These are phyloP conservation scores for Acrobasis suavella DNA, from an alignment of 2,888 invertebrate genomes.

Conservation along the genomic window DNA sequence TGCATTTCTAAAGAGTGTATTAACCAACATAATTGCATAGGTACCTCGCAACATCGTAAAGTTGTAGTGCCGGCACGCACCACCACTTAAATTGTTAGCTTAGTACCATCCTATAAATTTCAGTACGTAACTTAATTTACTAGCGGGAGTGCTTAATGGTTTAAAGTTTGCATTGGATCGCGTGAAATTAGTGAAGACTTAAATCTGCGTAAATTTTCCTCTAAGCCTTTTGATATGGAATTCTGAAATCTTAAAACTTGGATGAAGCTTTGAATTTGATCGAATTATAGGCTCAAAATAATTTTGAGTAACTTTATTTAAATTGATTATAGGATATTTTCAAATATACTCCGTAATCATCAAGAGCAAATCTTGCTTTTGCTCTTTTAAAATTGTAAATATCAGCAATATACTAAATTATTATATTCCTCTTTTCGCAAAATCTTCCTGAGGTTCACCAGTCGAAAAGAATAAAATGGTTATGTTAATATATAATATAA, in stretches of 20 bases:
- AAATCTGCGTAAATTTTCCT: conserved; percentile 20
- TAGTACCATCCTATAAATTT: conserved; percentile 46
- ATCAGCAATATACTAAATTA: too few relatives aligned
- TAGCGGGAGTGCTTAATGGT: conserved; percentile 35
- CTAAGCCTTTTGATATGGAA: conserved; percentile 9
- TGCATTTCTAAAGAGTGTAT: background rate
- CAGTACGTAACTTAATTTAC: conserved; percentile 34
- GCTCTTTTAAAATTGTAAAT: too few relatives aligned
- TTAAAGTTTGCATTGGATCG: conserved; percentile 41
- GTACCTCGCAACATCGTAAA: conserved; percentile 18
- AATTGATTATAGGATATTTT: too few relatives aligned
- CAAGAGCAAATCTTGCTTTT: too few relatives aligned
- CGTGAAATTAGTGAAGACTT: conserved; percentile 26
- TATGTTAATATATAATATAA: too few relatives aligned
- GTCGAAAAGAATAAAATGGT: too few relatives aligned
- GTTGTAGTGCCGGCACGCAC: conserved; percentile 24
- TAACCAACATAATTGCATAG: conserved; percentile 26
- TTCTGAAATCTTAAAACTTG: background rate
- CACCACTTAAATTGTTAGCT: conserved; percentile 42
- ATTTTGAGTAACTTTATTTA: background rate
- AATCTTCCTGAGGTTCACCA: too few relatives aligned
- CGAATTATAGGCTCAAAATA: background rate
- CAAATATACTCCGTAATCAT: too few relatives aligned
- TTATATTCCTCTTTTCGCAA: too few relatives aligned
- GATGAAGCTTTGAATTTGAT: background rate